Evolutionary conservation across 2,113 vertebrate species (phyloP), one percentile per base, ranked within the genome.

Genomic region (Spilogale gracilis): DNA sequence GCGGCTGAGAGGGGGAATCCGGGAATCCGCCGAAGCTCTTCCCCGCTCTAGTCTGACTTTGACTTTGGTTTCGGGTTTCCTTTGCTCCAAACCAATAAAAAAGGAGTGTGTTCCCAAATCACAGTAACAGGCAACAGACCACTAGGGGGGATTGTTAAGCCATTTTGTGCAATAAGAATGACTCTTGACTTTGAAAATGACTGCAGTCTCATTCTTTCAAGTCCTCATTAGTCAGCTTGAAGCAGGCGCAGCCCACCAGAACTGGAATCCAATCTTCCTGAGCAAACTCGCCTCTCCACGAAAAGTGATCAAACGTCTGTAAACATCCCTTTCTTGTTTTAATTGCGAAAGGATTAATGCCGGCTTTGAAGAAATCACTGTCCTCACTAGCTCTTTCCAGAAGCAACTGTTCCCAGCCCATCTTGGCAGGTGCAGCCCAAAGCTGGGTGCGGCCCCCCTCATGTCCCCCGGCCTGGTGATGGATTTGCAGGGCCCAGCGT

Each of bases 61-160:
- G 60, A 30, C 50, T 95, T 21, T 65, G 63, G 6, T 61, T 92
- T 38, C 20, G 32, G 32, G 90, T 48, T 45, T 78, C 76, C 67
- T 92, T 38, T 88, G 78, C 90, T 80, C 25, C 21, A 89, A 94
- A 48, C 82, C 43, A 54, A 20, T 80, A 81, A 86, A 89, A 87
- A 93, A 80, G 73, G 61, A 79, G 14, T 32, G 58, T 87, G 30
- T 87, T 86, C 73, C 3, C 73, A 79, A 97, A 94, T 63, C 88
- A 65, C 67, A 10, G 67, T 4, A 74, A 69, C n/a, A 63, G 94
- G 92, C 91, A 97, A 93, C 54, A 94, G 80, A 80, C 97, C 90
- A 94, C 98, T 98, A 98, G 98, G 97, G 96, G 98, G 98, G 80
- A 97, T 98, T 80, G 97, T 93, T 79, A 97, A 96, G 91, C 98